These are phyloP conservation scores for Bubo blakistoni DNA, from an alignment of 2,113 vertebrate species.

Conservation along the genomic window DNA sequence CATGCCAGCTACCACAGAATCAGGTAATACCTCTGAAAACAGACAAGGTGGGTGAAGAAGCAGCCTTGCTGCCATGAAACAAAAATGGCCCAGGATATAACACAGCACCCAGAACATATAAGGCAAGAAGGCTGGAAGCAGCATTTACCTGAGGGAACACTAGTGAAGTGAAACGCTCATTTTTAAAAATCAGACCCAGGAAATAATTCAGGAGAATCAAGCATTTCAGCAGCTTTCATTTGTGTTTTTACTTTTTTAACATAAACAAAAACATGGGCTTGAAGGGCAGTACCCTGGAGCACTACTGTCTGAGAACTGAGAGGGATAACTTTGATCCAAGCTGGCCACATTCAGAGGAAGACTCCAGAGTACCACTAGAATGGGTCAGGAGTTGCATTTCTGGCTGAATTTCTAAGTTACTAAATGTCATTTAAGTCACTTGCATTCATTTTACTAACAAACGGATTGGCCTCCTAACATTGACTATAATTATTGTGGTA, in stretches of 20 bases:
- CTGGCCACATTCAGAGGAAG: fast-evolving
- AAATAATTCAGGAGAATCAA: background rate
- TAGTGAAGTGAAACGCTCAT: background rate
- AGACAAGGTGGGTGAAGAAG: background rate
- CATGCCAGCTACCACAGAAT: background rate
- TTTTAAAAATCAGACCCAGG: background rate
- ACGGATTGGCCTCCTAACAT: fast-evolving
- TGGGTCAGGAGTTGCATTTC: background rate
- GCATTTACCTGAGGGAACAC: background rate
- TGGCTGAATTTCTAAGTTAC: background rate
- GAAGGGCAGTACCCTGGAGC: background rate
- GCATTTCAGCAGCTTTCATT: background rate
- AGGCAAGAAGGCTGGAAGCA: background rate
- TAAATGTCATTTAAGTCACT: background rate
- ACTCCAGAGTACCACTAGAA: background rate
- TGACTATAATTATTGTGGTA: background rate
- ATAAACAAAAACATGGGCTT: background rate
- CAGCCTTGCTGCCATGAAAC: background rate
- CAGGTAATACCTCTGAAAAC: background rate
- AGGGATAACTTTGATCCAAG: background rate
- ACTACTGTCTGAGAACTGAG: background rate
- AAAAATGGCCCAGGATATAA: background rate
- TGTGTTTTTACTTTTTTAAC: background rate
- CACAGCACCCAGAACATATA: background rate
- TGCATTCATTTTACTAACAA: background rate